Percentiles rank a stretch among this genome's conserved stretches.
Evolutionary conservation across 2,113 vertebrate species (phyloP).

Genomic region (Elephas maximus): DNA sequence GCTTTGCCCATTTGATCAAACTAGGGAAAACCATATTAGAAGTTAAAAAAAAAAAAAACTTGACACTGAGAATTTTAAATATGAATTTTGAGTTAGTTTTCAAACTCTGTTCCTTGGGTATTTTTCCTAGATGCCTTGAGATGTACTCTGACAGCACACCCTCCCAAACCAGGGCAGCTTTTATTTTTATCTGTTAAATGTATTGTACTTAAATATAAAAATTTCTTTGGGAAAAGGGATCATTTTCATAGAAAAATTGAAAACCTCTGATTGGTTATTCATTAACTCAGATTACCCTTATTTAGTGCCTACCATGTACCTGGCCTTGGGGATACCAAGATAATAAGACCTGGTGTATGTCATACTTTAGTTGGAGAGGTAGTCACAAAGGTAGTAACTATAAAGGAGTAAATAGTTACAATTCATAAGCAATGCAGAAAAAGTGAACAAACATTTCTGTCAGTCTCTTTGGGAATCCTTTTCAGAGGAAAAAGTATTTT

Average conservation of each 20-base stretch:
- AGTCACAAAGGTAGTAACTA: not conserved
- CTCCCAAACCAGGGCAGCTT: conserved; percentile 46
- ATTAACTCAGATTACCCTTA: conserved; percentile 40
- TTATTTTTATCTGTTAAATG: conserved; percentile 57
- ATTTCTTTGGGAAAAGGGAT: not conserved
- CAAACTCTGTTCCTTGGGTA: not conserved
- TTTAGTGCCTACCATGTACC: not conserved
- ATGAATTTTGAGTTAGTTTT: conserved; percentile 40
- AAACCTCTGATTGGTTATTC: conserved; percentile 42
- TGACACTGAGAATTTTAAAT: conserved; percentile 54
- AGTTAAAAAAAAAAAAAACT: conserved; percentile 13
- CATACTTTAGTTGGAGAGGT: not conserved
- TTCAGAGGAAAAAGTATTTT: conserved; percentile 43
- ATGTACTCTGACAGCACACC: conserved; percentile 1
- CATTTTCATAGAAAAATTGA: not conserved
- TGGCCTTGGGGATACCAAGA: conserved; percentile 12
- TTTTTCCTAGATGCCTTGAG: conserved; percentile 33
- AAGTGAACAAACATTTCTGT: not conserved
- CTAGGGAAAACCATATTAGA: not conserved
- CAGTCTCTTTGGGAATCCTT: conserved; percentile 35
- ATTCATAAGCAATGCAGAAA: not conserved
- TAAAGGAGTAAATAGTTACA: conserved; percentile 36
- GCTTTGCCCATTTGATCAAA: conserved; percentile 39
- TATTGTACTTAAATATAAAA: conserved; percentile 40
- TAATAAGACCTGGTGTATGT: conserved; percentile 35